Evolutionary conservation across 2,888 invertebrate genomes (phyloP).

Genomic region (Spisula solida): DNA sequence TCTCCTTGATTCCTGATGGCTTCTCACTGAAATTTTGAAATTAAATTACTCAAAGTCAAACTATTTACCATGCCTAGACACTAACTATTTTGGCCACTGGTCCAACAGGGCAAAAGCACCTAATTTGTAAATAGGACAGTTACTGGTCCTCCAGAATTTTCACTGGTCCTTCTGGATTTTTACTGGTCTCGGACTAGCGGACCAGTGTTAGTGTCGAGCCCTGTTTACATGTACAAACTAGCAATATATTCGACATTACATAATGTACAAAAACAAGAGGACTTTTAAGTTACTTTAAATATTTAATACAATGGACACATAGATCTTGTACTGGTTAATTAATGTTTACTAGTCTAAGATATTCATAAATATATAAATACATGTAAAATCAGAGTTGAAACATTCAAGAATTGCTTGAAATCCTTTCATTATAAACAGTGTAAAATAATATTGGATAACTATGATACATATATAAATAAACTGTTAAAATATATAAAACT

Average conservation of each 20-base stretch:
- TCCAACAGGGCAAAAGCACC: too few relatives aligned
- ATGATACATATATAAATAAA: neutral
- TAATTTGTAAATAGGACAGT: too few relatives aligned
- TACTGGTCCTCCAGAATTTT: too few relatives aligned
- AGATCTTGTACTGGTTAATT: too few relatives aligned
- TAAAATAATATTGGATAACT: neutral
- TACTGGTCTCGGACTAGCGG: too few relatives aligned
- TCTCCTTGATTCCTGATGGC: neutral
- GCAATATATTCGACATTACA: neutral
- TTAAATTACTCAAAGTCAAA: neutral
- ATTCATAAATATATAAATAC: neutral
- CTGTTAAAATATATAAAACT: neutral
- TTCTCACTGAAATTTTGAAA: conserved; percentile 30
- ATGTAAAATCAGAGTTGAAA: neutral
- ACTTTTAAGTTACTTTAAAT: neutral
- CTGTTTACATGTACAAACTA: neutral
- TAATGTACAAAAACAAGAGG: too few relatives aligned
- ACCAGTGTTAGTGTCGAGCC: too few relatives aligned
- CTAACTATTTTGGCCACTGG: too few relatives aligned
- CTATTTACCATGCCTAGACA: neutral
- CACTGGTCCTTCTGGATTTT: too few relatives aligned
- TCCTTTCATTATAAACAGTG: neutral
- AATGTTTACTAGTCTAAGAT: too few relatives aligned
- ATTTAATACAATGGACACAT: too few relatives aligned
- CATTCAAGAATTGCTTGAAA: neutral